phyloP scores from a whole-genome alignment of 2,113 vertebrate species.

The Plestiodon gilberti region DNA sequence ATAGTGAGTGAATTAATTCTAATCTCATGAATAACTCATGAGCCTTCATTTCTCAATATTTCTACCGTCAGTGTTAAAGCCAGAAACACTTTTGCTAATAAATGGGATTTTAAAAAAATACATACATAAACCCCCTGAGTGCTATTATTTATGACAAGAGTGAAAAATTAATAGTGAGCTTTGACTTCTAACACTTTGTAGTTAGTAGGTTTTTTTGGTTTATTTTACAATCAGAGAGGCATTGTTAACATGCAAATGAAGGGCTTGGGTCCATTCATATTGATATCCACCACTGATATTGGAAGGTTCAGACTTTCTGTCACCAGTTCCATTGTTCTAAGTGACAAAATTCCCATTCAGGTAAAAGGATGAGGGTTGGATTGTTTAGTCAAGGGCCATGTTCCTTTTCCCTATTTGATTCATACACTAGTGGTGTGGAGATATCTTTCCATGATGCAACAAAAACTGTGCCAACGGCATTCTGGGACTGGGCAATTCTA shows the following conservation, averaged over 20 bases:
- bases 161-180: slow-evolving; percentile 33
- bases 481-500: not conserved
- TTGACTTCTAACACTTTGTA: slow-evolving; percentile 16
- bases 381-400: not conserved
- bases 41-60: slow-evolving; percentile 59
- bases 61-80: slow-evolving; percentile 32
- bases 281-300: not conserved
- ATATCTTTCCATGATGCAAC: too few species aligned
- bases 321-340: not conserved
- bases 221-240: not conserved
- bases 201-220: not conserved
- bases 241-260: slow-evolving; percentile 17
- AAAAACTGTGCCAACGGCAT: not conserved
- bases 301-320: not conserved
- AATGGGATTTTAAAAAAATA: slow-evolving; percentile 6
- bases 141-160: slow-evolving; percentile 40
- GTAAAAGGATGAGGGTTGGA: not conserved
- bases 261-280: not conserved
- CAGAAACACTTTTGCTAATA: slow-evolving; percentile 46
- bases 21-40: slow-evolving; percentile 61
- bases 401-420: not conserved
- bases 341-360: not conserved
- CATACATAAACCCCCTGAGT: not conserved
- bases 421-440: not conserved
- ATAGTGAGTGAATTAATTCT: slow-evolving; percentile 61